Base-by-base conservation (phyloP, 2,113 vertebrate genomes). In the Pterophyllum scalare region DNA sequence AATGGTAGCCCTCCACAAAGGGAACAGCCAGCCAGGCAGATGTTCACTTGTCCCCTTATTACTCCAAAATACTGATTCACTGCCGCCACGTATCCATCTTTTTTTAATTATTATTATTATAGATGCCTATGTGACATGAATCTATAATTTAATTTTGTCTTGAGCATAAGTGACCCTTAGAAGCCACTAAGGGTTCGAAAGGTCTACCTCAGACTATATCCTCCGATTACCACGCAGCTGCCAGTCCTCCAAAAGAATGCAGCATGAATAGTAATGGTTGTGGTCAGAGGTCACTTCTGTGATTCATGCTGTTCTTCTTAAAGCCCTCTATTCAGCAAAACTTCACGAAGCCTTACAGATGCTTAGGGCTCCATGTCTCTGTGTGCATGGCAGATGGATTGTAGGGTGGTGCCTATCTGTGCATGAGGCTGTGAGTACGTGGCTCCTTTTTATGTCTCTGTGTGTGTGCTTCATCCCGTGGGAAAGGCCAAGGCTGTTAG, bases 401-500 rank as follows among this genome's bases (percentile, higher is more conserved):
- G 59, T 70, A 81, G 57, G 80, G 64, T 72, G 38, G 65, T 84
- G 81, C 75, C 75, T 64, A 62, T 82, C 12, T 78, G 81, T 9
- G 11, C 40, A 43, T 12, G 26, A 56, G 61, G 46, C 22, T 52
- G 31, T 1, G 74, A 0, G 9, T 83, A 22, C 49, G 61, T 43
- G 74, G 1, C n/a, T 58, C 31, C 40, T 58, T 38, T 77, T 38
- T 61, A 54, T 80, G 67, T 74, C 35, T 74, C 35, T 76, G 3
- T 80, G 59, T 54, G 82, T 31, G 35, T 19, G 24, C 84, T 79
- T 70, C 89, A 81, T 88, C 92, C 91, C 85, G 91, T 95, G 95
- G 93, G 91, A 94, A 94, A 89, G 79, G 76, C 89, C 62, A 57
- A 87, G 87, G 80, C 85, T 87, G 89, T 86, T 88, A 86, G 54